A percentile compares a stretch with the other conserved stretches of the same genome.
phyloP scores from a whole-genome alignment of 2,113 vertebrate genomes.

The Sander vitreus region DNA sequence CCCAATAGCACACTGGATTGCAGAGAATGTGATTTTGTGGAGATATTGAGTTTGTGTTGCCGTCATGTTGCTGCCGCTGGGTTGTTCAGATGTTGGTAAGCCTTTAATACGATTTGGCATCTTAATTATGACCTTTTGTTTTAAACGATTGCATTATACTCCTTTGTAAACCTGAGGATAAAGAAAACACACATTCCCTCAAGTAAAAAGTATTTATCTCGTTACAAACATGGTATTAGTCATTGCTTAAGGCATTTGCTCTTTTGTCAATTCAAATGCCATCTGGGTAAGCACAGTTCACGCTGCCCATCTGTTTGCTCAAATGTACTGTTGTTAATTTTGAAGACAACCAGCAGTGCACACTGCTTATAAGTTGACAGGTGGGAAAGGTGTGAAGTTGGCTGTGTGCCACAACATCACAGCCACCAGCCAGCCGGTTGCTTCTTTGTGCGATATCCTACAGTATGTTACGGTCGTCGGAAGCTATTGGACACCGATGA shows the following conservation, averaged over 20 bases:
- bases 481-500: slow-evolving; percentile 5
- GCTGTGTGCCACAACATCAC: slow-evolving; percentile 23
- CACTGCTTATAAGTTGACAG: slow-evolving; percentile 42
- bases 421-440: not conserved
- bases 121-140: slow-evolving; percentile 28
- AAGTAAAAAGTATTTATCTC: slow-evolving; percentile 32
- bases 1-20: not conserved
- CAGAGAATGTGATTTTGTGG: slow-evolving; percentile 4
- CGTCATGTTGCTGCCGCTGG: not conserved
- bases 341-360: slow-evolving; percentile 31
- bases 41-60: not conserved
- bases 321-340: slow-evolving; percentile 45
- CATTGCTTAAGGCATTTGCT: slow-evolving; percentile 29
- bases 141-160: slow-evolving; percentile 3
- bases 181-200: slow-evolving; percentile 13
- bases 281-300: slow-evolving; percentile 51
- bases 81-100: slow-evolving; percentile 14
- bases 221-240: slow-evolving; percentile 18
- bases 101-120: slow-evolving; percentile 38
- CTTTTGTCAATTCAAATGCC: slow-evolving; percentile 41
- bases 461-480: not conserved
- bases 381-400: slow-evolving; percentile 47
- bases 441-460: not conserved
- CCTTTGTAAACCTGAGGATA: slow-evolving; percentile 6
- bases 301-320: slow-evolving; percentile 51